phyloP scores from a whole-genome alignment of 2,888 invertebrate species.

The Apoderus coryli region DNA sequence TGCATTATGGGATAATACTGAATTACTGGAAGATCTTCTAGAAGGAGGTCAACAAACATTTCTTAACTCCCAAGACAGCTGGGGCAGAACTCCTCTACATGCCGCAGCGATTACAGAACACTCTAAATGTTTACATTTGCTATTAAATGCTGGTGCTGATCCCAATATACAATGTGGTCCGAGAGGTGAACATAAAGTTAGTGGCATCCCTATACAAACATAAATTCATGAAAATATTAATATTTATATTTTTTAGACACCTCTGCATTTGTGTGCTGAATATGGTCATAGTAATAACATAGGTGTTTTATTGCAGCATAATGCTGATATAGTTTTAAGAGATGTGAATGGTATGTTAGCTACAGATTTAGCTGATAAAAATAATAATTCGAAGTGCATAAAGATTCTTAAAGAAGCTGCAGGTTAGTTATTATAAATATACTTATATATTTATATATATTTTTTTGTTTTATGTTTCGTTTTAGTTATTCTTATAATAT shows the following conservation, averaged over 20 bases:
- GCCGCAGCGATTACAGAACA: slow-evolving; percentile 69
- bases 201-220: no score
- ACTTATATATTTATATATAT: no score
- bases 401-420: slow-evolving; percentile 47
- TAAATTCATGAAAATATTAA: neutral
- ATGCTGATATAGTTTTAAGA: slow-evolving; percentile 45
- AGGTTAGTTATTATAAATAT: slow-evolving; percentile 39
- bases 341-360: slow-evolving; percentile 59
- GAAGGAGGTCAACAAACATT: slow-evolving; percentile 47
- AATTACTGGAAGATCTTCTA: slow-evolving; percentile 66
- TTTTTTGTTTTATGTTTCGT: no score
- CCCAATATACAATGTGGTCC: slow-evolving; percentile 53
- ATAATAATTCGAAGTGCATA: slow-evolving; percentile 49
- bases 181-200: slow-evolving; percentile 51
- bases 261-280: slow-evolving; percentile 69
- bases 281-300: slow-evolving; percentile 63
- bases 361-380: slow-evolving; percentile 54
- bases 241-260: slow-evolving; percentile 40
- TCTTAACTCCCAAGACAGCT: slow-evolving; percentile 57
- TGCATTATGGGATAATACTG: slow-evolving; percentile 78
- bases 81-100: slow-evolving; percentile 65
- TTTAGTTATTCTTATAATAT: no score
- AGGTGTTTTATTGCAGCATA: slow-evolving; percentile 46
- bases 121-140: slow-evolving; percentile 57
- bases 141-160: slow-evolving; percentile 56